A percentile compares a stretch with the other conserved stretches of the same genome.
These are phyloP conservation scores for Rhyzopertha dominica DNA, from an alignment of 1,140 invertebrate species.

Conservation along the genomic window DNA sequence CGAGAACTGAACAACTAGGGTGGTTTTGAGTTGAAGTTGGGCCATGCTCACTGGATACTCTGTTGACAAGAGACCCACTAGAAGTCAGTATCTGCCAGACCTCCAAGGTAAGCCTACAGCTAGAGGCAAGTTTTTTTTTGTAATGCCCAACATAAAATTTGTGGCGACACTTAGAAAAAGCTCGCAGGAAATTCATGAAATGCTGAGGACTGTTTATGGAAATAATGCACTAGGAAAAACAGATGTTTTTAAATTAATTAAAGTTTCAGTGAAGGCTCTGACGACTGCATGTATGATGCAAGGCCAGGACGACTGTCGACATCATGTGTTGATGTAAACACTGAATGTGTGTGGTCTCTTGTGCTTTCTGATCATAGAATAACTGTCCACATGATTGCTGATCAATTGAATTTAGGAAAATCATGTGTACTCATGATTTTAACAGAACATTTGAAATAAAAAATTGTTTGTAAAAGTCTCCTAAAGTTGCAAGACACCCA, in stretches of 20 bases:
- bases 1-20: no score
- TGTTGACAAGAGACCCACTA: no score
- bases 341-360: neutral
- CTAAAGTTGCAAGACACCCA: neutral
- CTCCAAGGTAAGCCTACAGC: no score
- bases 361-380: conserved; percentile 1
- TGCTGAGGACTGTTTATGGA: conserved; percentile 5
- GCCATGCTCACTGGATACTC: no score
- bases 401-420: conserved; percentile 3
- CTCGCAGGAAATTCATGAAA: conserved; percentile 6
- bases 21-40: no score
- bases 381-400: conserved; percentile 3
- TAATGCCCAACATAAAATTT: conserved; percentile 1
- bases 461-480: conserved; percentile 4
- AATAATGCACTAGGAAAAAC: conserved; percentile 2
- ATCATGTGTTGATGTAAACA: conserved; percentile 8
- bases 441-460: conserved; percentile 2
- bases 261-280: conserved; percentile 4
- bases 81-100: no score
- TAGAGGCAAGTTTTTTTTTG: no score
- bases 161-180: neutral
- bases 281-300: conserved; percentile 7
- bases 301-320: conserved; percentile 5
- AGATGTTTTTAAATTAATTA: conserved; percentile 1
- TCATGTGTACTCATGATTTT: neutral